phyloP scores from a whole-genome alignment of 1,140 invertebrate genomes.

The Dendrolimus kikuchii region DNA sequence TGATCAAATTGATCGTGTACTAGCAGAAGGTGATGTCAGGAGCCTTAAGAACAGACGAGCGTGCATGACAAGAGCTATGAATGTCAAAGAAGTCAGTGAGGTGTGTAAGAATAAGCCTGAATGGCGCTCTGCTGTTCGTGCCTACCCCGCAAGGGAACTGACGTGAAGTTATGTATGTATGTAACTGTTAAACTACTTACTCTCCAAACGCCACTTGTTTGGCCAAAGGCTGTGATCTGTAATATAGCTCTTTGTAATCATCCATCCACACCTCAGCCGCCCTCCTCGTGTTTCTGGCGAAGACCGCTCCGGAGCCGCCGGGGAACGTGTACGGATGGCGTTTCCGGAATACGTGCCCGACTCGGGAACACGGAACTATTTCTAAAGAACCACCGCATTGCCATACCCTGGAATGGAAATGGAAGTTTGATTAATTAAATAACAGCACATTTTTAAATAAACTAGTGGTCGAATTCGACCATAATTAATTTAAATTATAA shows the following conservation, averaged over 20 bases:
- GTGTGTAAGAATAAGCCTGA: too few species aligned
- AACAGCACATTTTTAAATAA: background rate
- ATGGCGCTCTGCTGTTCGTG: too few species aligned
- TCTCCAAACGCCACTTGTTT: slow-evolving; percentile 91
- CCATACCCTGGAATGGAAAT: slow-evolving; percentile 64
- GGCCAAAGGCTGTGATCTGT: slow-evolving; percentile 88
- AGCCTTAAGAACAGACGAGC: too few species aligned
- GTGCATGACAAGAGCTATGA: too few species aligned
- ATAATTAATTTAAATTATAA: too few species aligned
- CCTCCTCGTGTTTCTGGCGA: slow-evolving; percentile 88
- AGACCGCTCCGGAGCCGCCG: slow-evolving; percentile 92
- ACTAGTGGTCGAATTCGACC: background rate
- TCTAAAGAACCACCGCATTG: slow-evolving; percentile 96
- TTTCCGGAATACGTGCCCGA: slow-evolving; percentile 94
- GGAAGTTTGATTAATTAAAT: slow-evolving; percentile 5
- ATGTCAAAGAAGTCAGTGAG: too few species aligned
- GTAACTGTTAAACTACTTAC: slow-evolving; percentile 75
- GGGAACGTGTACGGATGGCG: slow-evolving; percentile 96
- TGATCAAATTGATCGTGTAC: too few species aligned
- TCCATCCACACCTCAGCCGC: slow-evolving; percentile 98
- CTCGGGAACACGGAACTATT: slow-evolving; percentile 94
- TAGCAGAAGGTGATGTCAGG: too few species aligned
- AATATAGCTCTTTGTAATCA: slow-evolving; percentile 94
- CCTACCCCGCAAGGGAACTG: too few species aligned
- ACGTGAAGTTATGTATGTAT: too few species aligned